A percentile compares a stretch with the other conserved stretches of the same genome.
Conservation (phyloP, 2,888 invertebrate species). For the Steinernema hermaphroditum region DNA sequence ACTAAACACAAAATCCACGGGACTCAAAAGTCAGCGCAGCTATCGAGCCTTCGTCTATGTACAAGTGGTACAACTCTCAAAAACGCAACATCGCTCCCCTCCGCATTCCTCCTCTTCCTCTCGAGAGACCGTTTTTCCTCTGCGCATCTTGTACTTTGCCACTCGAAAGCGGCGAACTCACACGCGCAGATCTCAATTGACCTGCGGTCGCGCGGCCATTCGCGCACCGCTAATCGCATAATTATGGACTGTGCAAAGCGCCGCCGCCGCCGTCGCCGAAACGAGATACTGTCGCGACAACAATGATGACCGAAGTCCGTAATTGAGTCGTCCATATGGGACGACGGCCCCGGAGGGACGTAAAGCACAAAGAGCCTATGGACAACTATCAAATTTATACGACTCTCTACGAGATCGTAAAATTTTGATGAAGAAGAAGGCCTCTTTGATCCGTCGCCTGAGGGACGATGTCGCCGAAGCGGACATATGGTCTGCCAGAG, state of each 20-base stretch:
- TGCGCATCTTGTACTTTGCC: not conserved
- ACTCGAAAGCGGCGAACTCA: not conserved
- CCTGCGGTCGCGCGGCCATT: conserved; percentile 23
- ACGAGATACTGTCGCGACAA: not conserved
- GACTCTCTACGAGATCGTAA: conserved; percentile 27
- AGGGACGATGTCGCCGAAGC: conserved; percentile 17
- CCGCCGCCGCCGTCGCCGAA: not conserved
- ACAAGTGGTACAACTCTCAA: too few relatives aligned
- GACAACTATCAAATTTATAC: conserved; percentile 28
- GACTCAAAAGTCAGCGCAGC: too few relatives aligned
- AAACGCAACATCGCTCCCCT: too few relatives aligned
- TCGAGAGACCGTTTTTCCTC: not conserved
- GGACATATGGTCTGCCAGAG: conserved; percentile 1
- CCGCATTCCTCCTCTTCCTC: too few relatives aligned
- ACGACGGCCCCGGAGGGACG: not conserved
- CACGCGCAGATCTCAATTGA: conserved; percentile 6
- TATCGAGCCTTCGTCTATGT: too few relatives aligned
- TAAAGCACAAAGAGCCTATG: not conserved
- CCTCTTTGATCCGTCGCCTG: conserved; percentile 11
- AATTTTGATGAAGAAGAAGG: conserved; percentile 17
- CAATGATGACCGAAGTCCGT: not conserved
- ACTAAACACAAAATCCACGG: too few relatives aligned
- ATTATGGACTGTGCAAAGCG: conserved; percentile 17
- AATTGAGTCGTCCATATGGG: conserved; percentile 18
- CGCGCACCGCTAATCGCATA: conserved; percentile 26